Conservation (phyloP, 1,140 invertebrate genomes). For the Psilanteris sp. region DNA sequence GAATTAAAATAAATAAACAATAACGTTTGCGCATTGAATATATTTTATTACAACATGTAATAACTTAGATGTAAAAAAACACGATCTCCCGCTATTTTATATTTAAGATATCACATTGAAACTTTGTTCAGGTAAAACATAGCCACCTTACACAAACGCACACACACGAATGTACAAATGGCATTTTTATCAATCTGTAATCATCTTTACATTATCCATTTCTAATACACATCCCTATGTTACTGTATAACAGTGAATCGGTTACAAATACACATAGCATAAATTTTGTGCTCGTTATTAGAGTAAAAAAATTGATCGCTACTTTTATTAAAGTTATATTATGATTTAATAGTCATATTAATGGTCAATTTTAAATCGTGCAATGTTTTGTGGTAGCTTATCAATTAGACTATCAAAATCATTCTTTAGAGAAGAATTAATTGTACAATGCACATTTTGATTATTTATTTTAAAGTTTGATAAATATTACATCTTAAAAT, state of each 20-base stretch:
- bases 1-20: constrained; percentile 12
- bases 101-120: constrained; percentile 74
- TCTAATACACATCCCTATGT: constrained; percentile 16
- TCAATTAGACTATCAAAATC: too few relatives aligned
- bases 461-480: too few relatives aligned
- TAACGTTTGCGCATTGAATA: constrained; percentile 42
- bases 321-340: constrained; percentile 1
- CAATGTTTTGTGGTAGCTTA: too few relatives aligned
- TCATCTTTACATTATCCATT: constrained; percentile 47
- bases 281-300: constrained; percentile 38
- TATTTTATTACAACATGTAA: constrained; percentile 73
- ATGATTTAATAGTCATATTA: constrained; percentile 8
- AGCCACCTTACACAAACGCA: constrained; percentile 65
- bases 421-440: too few relatives aligned
- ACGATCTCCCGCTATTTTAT: constrained; percentile 72
- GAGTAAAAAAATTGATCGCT: constrained; percentile 23
- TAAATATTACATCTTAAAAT: too few relatives aligned
- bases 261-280: constrained; percentile 39
- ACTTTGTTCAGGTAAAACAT: constrained; percentile 75
- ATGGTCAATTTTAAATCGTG: too few relatives aligned
- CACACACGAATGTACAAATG: constrained; percentile 68
- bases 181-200: constrained; percentile 61
- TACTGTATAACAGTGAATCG: constrained; percentile 34
- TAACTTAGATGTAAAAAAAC: constrained; percentile 72
- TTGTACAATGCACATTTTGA: too few relatives aligned